phyloP scores from a whole-genome alignment of 2,113 vertebrate species.

The Scytalopus superciliaris region DNA sequence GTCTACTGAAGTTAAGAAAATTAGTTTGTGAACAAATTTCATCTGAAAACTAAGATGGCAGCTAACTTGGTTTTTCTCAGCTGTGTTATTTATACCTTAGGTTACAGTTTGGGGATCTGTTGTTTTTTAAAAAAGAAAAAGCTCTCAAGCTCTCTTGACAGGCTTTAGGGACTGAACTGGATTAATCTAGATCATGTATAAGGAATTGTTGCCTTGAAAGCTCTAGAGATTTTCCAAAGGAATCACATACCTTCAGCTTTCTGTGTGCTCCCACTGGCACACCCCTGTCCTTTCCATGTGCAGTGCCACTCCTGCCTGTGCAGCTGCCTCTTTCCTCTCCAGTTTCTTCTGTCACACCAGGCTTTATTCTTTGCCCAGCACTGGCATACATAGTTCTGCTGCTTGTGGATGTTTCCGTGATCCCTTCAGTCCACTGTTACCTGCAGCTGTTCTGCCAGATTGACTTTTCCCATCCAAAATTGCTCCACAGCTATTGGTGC shows the following conservation, averaged over 20 bases:
- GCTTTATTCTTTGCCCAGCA: not conserved
- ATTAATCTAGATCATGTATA: not conserved
- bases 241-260: fast-evolving
- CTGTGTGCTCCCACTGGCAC: fast-evolving
- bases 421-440: not conserved
- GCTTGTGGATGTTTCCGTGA: not conserved
- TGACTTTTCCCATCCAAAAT: not conserved
- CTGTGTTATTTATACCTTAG: not conserved
- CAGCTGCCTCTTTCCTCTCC: not conserved
- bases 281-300: not conserved
- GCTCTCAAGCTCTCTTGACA: not conserved
- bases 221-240: not conserved
- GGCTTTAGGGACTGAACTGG: not conserved
- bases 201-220: not conserved
- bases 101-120: not conserved
- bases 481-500: not conserved
- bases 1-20: not conserved
- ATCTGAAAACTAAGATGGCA: not conserved
- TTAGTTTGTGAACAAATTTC: not conserved
- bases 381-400: not conserved
- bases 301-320: not conserved
- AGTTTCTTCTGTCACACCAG: not conserved
- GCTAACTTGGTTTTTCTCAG: not conserved
- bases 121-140: too few relatives aligned
- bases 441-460: not conserved